Evolutionary conservation across 2,888 invertebrate species (phyloP).

Genomic region (Hyles lineata): DNA sequence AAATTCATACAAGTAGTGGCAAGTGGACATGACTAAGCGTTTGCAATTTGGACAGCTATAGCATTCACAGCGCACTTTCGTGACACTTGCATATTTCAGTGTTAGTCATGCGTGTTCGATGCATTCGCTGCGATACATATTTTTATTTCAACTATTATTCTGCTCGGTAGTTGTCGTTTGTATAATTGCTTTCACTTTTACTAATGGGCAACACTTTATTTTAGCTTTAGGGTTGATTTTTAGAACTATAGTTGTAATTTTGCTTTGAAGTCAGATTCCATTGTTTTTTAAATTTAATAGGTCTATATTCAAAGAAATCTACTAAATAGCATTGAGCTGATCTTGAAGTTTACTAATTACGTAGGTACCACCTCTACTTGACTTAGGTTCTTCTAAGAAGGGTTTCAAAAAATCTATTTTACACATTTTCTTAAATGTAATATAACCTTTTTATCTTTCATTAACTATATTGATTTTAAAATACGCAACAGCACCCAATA

Average conservation of each 20-base stretch:
- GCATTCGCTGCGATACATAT: slow-evolving; percentile 41
- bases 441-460: too few relatives aligned
- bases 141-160: slow-evolving; percentile 32
- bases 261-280: too few relatives aligned
- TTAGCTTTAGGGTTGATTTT: neutral
- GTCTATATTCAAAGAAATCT: too few relatives aligned
- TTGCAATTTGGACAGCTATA: slow-evolving; percentile 67
- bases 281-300: too few relatives aligned
- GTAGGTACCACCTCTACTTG: too few relatives aligned
- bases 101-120: slow-evolving; percentile 68
- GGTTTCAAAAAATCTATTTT: too few relatives aligned
- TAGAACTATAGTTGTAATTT: neutral
- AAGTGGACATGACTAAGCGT: slow-evolving; percentile 61
- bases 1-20: slow-evolving; percentile 48
- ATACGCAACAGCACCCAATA: neutral
- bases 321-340: too few relatives aligned
- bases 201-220: neutral
- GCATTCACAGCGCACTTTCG: slow-evolving; percentile 57
- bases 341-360: too few relatives aligned
- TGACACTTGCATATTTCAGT: slow-evolving; percentile 77
- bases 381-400: too few relatives aligned
- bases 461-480: too few relatives aligned
- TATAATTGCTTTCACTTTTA: slow-evolving; percentile 8
- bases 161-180: neutral
- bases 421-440: too few relatives aligned